Evolutionary conservation across 2,888 invertebrate species (phyloP).

Genomic region (Agonopterix heracliana): DNA sequence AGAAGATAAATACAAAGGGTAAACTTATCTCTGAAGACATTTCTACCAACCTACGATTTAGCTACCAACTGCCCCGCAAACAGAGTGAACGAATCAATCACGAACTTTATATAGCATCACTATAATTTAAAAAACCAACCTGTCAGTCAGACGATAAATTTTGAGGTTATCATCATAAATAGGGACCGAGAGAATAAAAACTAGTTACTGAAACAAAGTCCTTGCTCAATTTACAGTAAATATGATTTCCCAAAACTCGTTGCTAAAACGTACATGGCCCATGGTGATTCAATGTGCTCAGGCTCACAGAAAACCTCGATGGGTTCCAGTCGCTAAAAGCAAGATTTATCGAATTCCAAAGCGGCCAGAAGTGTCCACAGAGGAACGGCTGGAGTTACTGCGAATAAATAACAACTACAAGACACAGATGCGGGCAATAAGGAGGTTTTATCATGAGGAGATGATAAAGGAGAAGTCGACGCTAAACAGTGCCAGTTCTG

Average conservation of each 20-base stretch:
- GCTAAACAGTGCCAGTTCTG: constrained; percentile 71
- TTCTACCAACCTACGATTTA: too few species aligned
- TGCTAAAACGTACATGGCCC: constrained; percentile 47
- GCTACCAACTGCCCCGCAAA: too few species aligned
- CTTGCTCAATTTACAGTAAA: too few species aligned
- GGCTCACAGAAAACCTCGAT: constrained; percentile 82
- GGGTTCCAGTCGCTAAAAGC: constrained; percentile 87
- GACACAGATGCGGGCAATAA: constrained; percentile 75
- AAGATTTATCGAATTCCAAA: constrained; percentile 84
- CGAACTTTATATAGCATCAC: too few species aligned
- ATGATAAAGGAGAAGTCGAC: constrained; percentile 66
- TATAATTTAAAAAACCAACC: too few species aligned
- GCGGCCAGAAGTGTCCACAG: constrained; percentile 74
- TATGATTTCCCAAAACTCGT: constrained; percentile 25
- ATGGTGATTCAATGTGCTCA: constrained; percentile 49
- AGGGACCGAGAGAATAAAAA: too few species aligned
- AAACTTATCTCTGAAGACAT: too few species aligned
- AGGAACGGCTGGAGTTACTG: constrained; percentile 80
- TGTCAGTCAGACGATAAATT: too few species aligned
- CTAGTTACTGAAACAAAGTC: too few species aligned
- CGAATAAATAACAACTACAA: constrained; percentile 84
- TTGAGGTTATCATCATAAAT: too few species aligned
- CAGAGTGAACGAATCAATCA: too few species aligned
- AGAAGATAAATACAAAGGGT: too few species aligned
- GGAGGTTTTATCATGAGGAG: constrained; percentile 71